A percentile compares a stretch with the other conserved stretches of the same genome.
Conservation (phyloP, 1,140 invertebrate species). For the Conopomorpha cramerella region DNA sequence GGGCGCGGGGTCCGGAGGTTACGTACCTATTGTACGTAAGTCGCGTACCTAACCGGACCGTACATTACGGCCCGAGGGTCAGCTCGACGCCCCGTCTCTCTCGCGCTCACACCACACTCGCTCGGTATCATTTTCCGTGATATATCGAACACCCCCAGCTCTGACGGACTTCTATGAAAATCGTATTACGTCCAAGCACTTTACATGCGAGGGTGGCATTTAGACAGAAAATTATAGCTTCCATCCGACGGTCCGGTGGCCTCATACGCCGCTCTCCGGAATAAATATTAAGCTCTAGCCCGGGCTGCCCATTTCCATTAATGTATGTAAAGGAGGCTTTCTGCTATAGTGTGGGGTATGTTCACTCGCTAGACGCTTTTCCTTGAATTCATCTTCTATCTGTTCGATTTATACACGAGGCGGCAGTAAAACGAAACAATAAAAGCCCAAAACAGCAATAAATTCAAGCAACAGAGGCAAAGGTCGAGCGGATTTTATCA, state of each 20-base stretch:
- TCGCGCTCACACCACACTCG: conserved; percentile 28
- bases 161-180: conserved; percentile 32
- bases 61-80: conserved; percentile 62
- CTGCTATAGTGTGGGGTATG: conserved; percentile 9
- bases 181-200: conserved; percentile 9
- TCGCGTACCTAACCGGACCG: conserved; percentile 60
- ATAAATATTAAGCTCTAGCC: not conserved
- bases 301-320: conserved; percentile 5
- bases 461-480: conserved; percentile 61
- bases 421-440: conserved; percentile 62
- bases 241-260: conserved; percentile 5
- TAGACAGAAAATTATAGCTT: conserved; percentile 5
- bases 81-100: conserved; percentile 44
- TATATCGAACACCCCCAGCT: conserved; percentile 30
- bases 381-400: conserved; percentile 51
- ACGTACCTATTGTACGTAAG: conserved; percentile 55
- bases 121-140: conserved; percentile 49
- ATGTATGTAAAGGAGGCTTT: conserved; percentile 11
- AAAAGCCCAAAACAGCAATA: conserved; percentile 64
- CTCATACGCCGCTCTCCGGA: not conserved
- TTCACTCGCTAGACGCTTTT: conserved; percentile 35
- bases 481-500: conserved; percentile 60
- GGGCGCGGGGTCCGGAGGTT: conserved; percentile 35
- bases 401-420: conserved; percentile 55
- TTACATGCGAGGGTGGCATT: conserved; percentile 8